Base-by-base conservation (phyloP, 2,888 invertebrate genomes). In the Aporophyla lueneburgensis region DNA sequence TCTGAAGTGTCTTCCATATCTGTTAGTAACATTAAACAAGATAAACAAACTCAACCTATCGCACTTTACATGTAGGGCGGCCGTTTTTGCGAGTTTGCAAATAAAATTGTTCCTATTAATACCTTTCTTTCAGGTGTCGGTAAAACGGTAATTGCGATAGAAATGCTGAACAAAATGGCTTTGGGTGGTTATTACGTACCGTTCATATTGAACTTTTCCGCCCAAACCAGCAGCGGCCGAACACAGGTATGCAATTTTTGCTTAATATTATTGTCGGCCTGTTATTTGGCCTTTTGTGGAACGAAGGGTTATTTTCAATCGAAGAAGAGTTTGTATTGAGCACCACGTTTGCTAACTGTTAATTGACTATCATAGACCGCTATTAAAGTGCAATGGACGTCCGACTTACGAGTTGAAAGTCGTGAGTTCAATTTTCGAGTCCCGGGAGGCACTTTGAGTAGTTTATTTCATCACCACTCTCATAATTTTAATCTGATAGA, bases 171-270 rank as follows among this genome's bases (percentile, higher is more conserved):
- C 73, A 97, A 96, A 63, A 97, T 99, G 89, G 93, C 97, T 10
- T 89, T 94, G 0, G 96, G 97, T 1, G 97, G 97, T 0, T 93
- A 95, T 62, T 98, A 97, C 90, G 97, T 98, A 43, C 98, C 99
- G 0, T 97, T 98, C 0, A 97, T 98, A 82, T 96, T 99, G 77
- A 99, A 99, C 91, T 99, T 99, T 94, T 99, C 99, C 0, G 99
- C 99, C 0, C 99, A 99, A 96, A 99, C 99, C 0, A 98, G 98
- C 92, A 99, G 99, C 88, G 94, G 97, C 46, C 97, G 98, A 46
- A 99, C 98, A 0, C 98, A 98, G 94, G 97, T 56, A 43, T 4
- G 58, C 4, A 4, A 12, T 80, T 43, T 53, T 14, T 58, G 24
- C 19, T n/a, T 68, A 21, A 24, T 4, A 40, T 16, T 27, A 10